A percentile compares a stretch with the other conserved stretches of the same genome.
phyloP scores from a whole-genome alignment of 2,113 vertebrate species.

The Charina bottae region DNA sequence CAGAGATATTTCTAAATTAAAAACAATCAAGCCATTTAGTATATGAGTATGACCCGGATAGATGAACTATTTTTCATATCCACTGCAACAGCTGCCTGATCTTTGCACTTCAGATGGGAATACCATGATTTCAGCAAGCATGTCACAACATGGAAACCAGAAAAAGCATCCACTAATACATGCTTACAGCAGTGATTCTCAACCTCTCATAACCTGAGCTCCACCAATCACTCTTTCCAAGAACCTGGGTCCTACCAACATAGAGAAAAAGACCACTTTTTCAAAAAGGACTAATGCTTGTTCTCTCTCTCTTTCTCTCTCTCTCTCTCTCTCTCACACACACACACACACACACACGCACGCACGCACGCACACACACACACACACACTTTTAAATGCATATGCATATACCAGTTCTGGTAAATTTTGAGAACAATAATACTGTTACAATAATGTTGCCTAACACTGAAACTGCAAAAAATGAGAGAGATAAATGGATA shows the following conservation, averaged over 20 bases:
- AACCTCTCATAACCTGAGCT: not conserved
- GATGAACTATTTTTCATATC: constrained; percentile 1
- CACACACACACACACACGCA: not conserved
- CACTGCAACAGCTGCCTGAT: not conserved
- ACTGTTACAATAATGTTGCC: too few species aligned
- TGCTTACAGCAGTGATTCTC: not conserved
- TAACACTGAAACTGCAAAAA: too few species aligned
- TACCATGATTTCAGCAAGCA: not conserved
- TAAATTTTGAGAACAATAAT: too few species aligned
- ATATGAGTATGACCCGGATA: constrained; percentile 24
- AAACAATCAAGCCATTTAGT: constrained; percentile 12
- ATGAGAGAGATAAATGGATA: too few species aligned
- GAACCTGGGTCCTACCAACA: not conserved
- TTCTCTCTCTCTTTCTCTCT: not conserved
- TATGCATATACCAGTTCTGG: too few species aligned
- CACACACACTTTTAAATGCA: not conserved
- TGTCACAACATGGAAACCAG: not conserved
- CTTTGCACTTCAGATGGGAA: not conserved
- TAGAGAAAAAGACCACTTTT: not conserved
- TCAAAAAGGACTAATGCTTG: not conserved
- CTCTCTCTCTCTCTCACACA: not conserved
- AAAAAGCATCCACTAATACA: not conserved
- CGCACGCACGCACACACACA: not conserved
- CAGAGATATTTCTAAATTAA: not conserved
- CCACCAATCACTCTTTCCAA: not conserved